Base-by-base conservation (phyloP, 2,888 invertebrate genomes). In the Tenthredo amoena region DNA sequence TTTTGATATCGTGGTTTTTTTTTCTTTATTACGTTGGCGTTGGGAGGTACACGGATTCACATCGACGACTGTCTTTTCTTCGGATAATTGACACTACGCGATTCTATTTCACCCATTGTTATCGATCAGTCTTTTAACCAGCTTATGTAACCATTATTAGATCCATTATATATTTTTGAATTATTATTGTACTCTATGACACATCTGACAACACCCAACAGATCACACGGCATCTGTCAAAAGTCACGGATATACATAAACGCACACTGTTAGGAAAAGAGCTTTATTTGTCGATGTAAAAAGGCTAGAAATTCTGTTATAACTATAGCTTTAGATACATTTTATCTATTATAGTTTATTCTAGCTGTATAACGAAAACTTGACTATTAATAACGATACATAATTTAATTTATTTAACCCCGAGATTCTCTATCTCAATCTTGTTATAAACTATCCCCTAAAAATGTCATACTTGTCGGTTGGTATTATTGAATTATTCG, bases 201-300 rank as follows among this genome's bases (percentile, higher is more conserved):
- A 37, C 37, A 26, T 81, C 58, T 37, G 62, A 34, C 81, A 81
- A 81, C 81, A 81, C 81, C 81, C 81, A 62, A 37, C 58, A n/a
- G 31, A 77, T 77, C 77, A 77, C 55, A 50, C 55, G 34, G 81
- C 81, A 37, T 81, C 81, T 81, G 81, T 81, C 81, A 81, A 81
- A 81, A 81, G 40, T 81, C 81, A 62, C 12, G 15, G 62, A 40
- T 26, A 40, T 55, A n/a, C 40, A 62, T 2, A 31, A 6, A 62
- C 37, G 37, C 18, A 7, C 58, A 26, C 58, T 26, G 4, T 47
- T 47, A 47, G 47, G 47, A 4, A 21, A 12, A 62, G 5, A 62
- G 26, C 18, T 18, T 40, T 7, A 72, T 43, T 40, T 43, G 74
- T 47, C 74, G 43, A 21, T 74, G 5, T 26, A 12, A 12, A 15